phyloP scores from a whole-genome alignment of 2,113 vertebrate species.

The Oxyruncus cristatus region DNA sequence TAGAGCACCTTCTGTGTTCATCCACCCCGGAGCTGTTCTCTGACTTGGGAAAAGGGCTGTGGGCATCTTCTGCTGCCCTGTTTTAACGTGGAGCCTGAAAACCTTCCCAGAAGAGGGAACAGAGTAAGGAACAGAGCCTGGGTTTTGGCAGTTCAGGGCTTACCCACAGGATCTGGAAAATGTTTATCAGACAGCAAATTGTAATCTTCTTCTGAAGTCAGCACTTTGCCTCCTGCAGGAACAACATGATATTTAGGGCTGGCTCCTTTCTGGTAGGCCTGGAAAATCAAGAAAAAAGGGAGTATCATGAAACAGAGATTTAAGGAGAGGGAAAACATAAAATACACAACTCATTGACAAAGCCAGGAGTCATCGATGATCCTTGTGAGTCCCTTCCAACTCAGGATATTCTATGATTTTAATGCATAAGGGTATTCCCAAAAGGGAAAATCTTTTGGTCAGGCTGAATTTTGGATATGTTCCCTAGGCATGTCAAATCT shows the following conservation, averaged over 20 bases:
- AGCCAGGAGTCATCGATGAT: background rate
- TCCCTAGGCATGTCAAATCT: background rate
- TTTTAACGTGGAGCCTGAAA: background rate
- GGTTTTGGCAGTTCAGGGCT: slow-evolving; percentile 39
- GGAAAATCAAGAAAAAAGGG: background rate
- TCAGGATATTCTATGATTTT: background rate
- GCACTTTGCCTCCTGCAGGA: slow-evolving; percentile 83
- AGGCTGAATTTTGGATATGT: background rate
- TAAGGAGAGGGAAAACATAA: background rate
- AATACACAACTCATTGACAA: background rate
- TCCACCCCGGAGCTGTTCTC: background rate
- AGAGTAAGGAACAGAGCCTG: background rate
- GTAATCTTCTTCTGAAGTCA: slow-evolving; percentile 85
- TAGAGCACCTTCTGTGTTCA: background rate
- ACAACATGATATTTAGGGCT: slow-evolving; percentile 78
- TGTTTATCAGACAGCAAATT: slow-evolving; percentile 82
- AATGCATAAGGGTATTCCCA: background rate
- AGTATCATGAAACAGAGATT: background rate
- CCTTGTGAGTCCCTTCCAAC: background rate
- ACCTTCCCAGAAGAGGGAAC: background rate
- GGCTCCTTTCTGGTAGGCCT: slow-evolving; percentile 80
- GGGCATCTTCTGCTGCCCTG: background rate
- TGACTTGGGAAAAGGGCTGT: background rate
- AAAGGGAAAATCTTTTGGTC: background rate
- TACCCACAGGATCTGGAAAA: slow-evolving; percentile 85